Conservation (phyloP, 2,113 vertebrate genomes). For the Equus quagga region DNA sequence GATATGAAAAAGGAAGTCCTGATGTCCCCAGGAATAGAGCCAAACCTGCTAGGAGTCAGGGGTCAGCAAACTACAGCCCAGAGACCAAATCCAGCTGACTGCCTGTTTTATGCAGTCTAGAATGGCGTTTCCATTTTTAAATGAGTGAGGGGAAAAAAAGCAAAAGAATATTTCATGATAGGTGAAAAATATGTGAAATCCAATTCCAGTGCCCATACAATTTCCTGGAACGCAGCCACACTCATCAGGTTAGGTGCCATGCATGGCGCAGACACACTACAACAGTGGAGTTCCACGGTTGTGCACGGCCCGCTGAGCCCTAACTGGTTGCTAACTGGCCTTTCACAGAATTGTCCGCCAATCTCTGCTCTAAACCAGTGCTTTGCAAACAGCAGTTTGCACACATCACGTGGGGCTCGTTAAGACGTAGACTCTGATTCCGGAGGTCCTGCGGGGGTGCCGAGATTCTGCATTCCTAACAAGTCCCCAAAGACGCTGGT, state of each 20-base stretch:
- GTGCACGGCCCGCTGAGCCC: fast-evolving
- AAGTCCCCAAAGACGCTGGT: background rate
- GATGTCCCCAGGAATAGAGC: background rate
- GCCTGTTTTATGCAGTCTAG: too few species aligned
- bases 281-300: background rate
- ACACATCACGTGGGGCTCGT: fast-evolving
- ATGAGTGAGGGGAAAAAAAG: background rate
- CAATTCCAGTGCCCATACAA: fast-evolving
- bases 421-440: background rate
- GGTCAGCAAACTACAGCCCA: background rate
- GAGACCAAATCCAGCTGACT: background rate
- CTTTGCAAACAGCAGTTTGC: background rate
- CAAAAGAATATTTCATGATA: background rate
- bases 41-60: background rate
- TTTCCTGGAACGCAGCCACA: background rate
- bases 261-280: fast-evolving
- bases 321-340: fast-evolving
- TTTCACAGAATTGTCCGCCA: fast-evolving
- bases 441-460: background rate
- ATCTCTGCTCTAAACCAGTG: background rate
- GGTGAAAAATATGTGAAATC: background rate
- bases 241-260: fast-evolving
- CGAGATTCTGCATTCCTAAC: background rate
- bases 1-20: background rate
- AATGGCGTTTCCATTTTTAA: background rate